Conservation (phyloP, 2,888 invertebrate species). For the Malthinus seriepunctatus region DNA sequence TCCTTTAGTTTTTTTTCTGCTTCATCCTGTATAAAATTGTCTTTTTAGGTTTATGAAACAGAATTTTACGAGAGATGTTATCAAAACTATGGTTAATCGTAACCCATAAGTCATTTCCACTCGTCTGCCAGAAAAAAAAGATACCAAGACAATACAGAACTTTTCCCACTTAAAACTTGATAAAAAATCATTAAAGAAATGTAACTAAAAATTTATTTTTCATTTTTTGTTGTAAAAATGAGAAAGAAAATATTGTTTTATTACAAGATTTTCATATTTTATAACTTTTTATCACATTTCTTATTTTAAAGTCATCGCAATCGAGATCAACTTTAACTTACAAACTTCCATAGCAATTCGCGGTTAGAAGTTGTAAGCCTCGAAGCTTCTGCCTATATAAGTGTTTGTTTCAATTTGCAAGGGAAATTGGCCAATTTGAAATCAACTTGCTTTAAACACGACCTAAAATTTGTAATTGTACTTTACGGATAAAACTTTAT, state of each 20-base stretch:
- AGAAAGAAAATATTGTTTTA: conserved; percentile 22
- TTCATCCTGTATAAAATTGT: no score
- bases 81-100: no score
- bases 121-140: no score
- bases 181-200: background rate
- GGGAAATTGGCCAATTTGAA: conserved; percentile 37
- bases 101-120: no score
- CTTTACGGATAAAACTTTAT: background rate
- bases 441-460: conserved; percentile 32
- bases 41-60: no score
- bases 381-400: conserved; percentile 20
- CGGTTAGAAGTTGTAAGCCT: conserved; percentile 27
- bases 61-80: no score
- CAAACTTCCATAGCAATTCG: conserved; percentile 29
- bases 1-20: no score
- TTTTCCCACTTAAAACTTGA: background rate
- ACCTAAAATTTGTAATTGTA: conserved; percentile 21
- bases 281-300: conserved; percentile 30
- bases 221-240: no score
- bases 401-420: conserved; percentile 40
- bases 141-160: no score
- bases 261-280: conserved; percentile 34
- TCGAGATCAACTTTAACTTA: conserved; percentile 24
- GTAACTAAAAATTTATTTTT: no score
- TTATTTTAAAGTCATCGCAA: conserved; percentile 29